A percentile compares a stretch with the other conserved stretches of the same genome.
Evolutionary conservation across 2,797 vertebrate species (phyloP).

Genomic region (Sebastes dallii): DNA sequence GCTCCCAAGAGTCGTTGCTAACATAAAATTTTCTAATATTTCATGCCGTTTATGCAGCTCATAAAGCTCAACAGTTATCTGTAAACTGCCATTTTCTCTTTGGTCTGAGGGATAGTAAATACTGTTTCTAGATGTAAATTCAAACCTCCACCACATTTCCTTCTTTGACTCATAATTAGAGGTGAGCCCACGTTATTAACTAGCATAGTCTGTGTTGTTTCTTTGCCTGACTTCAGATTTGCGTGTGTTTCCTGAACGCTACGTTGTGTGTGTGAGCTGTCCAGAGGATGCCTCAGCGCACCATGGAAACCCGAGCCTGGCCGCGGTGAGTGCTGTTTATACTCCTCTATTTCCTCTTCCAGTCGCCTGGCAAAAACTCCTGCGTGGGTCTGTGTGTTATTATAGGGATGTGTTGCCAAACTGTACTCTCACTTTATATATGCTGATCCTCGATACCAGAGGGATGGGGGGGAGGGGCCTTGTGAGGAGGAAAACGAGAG

Average conservation of each 20-base stretch:
- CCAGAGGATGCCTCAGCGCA: slow-evolving; percentile 78
- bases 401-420: slow-evolving; percentile 71
- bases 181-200: slow-evolving; percentile 70
- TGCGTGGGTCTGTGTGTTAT: slow-evolving; percentile 67
- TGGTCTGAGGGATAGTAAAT: slow-evolving; percentile 62
- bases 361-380: slow-evolving; percentile 74
- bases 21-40: slow-evolving; percentile 56
- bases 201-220: slow-evolving; percentile 55
- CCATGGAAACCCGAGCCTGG: slow-evolving; percentile 74
- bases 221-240: slow-evolving; percentile 82
- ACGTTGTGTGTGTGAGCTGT: slow-evolving; percentile 89
- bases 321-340: slow-evolving; percentile 82
- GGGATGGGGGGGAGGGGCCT: not conserved
- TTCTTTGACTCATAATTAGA: slow-evolving; percentile 64
- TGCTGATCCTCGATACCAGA: slow-evolving; percentile 51
- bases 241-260: slow-evolving; percentile 90
- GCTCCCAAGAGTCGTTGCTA: slow-evolving; percentile 37
- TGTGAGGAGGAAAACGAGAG: slow-evolving; percentile 15
- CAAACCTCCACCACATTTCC: slow-evolving; percentile 64
- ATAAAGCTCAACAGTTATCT: slow-evolving; percentile 60
- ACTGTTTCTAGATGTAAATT: slow-evolving; percentile 61
- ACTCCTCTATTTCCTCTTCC: slow-evolving; percentile 78
- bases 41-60: slow-evolving; percentile 54
- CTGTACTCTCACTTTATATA: slow-evolving; percentile 68
- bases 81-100: slow-evolving; percentile 61